Evolutionary conservation across 2,113 vertebrate genomes (phyloP), one percentile per base, ranked within the genome.

Genomic region (Dromas ardeola): DNA sequence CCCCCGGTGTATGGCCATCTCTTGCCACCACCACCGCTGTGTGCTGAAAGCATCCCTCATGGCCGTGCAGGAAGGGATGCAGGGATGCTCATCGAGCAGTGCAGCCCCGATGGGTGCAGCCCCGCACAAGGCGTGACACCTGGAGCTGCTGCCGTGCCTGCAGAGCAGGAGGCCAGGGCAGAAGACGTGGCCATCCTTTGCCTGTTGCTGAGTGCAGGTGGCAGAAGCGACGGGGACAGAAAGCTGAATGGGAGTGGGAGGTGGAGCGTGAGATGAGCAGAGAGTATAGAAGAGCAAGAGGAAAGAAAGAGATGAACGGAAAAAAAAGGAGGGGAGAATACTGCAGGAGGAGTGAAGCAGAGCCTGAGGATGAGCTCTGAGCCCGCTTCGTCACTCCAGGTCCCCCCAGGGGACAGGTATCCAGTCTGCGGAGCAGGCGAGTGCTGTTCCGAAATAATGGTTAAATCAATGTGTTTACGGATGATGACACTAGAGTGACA

Each of bases 401-500:
- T 5, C 6, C 66, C 45, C 80, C 70, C 72, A 2, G 38, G 83
- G 93, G 93, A 59, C 84, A 20, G 94, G 87, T 73, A 50, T 73
- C 12, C 87, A 23, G 91, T 2, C 87, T 47, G 34, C 1, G 25
- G 66, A 55, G 84, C 76, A 6, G 87, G 40, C 55, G 5, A 90
- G 86, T 3, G 72, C 73, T 4, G 86, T 36, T 91, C 93, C 70
- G 10, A 38, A 42, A 90, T 82, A 83, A 55, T 11, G 94, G 52
- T 15, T 86, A 63, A 62, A 96, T 94, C 92, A 20, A 66, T 56
- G 96, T 94, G 96, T 81, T 95, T 81, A 77, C 42, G 84, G 95
- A 86, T 66, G 95, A 67, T 78, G 97, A 97, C 96, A 96, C 95
- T 23, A 90, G 95, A 97, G 96, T 96, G 96, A 97, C 95, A 95